Conservation (phyloP, 2,888 invertebrate genomes). For the Caprella mutica region DNA sequence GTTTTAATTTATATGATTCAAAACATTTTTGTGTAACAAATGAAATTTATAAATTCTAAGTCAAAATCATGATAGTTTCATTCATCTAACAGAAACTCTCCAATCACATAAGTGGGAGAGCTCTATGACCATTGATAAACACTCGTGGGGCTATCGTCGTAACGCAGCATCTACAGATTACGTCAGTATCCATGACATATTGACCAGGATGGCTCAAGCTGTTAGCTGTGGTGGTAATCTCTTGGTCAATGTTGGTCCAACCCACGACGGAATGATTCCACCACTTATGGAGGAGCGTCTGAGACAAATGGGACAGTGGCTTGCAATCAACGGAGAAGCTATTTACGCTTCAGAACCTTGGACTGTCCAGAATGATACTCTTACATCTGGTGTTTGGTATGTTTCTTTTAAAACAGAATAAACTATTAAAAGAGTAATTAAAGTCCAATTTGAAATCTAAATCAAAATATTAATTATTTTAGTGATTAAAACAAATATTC, state of each 20-base stretch:
- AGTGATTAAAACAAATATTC: neutral
- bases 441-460: neutral
- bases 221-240: conserved; percentile 70
- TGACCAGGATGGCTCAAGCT: conserved; percentile 59
- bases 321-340: conserved; percentile 69
- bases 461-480: neutral
- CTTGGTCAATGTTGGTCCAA: conserved; percentile 78
- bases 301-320: conserved; percentile 63
- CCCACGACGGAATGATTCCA: conserved; percentile 70
- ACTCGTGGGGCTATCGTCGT: conserved; percentile 75
- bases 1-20: too few relatives aligned
- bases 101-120: conserved; percentile 88
- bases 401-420: neutral
- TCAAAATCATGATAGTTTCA: neutral
- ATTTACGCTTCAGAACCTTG: conserved; percentile 70
- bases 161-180: conserved; percentile 58
- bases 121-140: conserved; percentile 74
- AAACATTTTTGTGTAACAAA: neutral
- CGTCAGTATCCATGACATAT: conserved; percentile 51
- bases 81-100: conserved; percentile 48
- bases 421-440: neutral
- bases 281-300: conserved; percentile 69
- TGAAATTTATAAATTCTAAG: neutral
- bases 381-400: conserved; percentile 44
- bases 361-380: conserved; percentile 66